phyloP scores from a whole-genome alignment of 2,113 vertebrate genomes.

The Anthoscopus minutus region DNA sequence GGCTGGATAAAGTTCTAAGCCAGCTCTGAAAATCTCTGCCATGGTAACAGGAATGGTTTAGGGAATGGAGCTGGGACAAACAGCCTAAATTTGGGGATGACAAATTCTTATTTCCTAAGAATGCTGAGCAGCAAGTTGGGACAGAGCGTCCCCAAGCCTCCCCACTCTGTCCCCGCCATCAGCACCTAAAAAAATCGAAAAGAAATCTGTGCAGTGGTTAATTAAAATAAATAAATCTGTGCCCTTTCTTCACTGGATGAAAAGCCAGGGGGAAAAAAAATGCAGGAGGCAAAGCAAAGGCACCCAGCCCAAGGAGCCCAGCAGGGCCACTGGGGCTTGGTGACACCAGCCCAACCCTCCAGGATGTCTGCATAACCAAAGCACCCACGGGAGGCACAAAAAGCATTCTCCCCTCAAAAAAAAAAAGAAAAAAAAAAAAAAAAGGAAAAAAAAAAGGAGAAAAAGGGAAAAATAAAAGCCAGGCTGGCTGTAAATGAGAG shows the following conservation, averaged over 20 bases:
- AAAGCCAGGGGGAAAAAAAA: not conserved
- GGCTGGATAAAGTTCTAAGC: not conserved
- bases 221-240: not conserved
- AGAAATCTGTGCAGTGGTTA: not conserved
- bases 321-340: not conserved
- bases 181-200: not conserved
- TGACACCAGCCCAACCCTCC: not conserved
- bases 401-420: not conserved
- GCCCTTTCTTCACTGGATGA: not conserved
- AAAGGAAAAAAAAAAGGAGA: no score
- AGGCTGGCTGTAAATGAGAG: not conserved
- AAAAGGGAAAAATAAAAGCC: no score
- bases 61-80: not conserved
- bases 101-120: not conserved
- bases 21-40: not conserved
- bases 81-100: not conserved
- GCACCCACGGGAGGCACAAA: not conserved
- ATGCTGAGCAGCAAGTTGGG: not conserved
- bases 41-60: not conserved
- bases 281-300: not conserved
- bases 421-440: no score
- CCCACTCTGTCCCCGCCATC: not conserved
- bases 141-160: not conserved
- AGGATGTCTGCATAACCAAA: not conserved
- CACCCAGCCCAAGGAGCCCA: not conserved